phyloP scores from a whole-genome alignment of 1,140 invertebrate species.

The Bombus pascuorum region DNA sequence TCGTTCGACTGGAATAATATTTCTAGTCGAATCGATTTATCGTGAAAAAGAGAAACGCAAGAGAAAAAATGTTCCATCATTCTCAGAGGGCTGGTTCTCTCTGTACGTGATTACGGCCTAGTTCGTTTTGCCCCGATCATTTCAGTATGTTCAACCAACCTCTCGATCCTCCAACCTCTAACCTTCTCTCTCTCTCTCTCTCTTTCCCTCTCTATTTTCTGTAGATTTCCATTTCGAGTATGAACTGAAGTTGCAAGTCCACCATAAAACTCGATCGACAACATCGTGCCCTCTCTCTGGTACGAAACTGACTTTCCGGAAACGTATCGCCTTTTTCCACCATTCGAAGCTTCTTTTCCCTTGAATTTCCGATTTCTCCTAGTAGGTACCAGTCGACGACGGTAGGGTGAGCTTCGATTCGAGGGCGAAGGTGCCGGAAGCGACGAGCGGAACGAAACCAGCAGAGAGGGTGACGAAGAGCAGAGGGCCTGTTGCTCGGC shows the following conservation, averaged over 20 bases:
- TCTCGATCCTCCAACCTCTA: too few species aligned
- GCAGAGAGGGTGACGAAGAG: slow-evolving; percentile 1
- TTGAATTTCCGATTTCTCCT: neutral
- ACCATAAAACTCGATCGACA: too few species aligned
- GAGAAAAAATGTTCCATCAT: neutral
- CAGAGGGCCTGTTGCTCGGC: slow-evolving; percentile 65
- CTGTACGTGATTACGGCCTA: neutral
- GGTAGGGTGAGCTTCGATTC: neutral
- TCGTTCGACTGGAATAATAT: neutral
- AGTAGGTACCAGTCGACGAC: slow-evolving; percentile 40
- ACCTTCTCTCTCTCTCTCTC: too few species aligned
- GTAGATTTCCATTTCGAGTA: slow-evolving; percentile 6
- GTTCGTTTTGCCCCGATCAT: neutral
- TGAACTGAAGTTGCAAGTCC: too few species aligned
- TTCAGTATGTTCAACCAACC: neutral
- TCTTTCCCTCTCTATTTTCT: neutral
- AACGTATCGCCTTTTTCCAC: neutral
- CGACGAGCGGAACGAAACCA: slow-evolving; percentile 19
- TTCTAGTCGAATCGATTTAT: neutral
- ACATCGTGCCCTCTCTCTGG: neutral
- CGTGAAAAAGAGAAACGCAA: neutral
- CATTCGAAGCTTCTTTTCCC: neutral
- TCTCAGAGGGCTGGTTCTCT: neutral
- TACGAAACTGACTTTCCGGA: neutral
- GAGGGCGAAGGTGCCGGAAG: slow-evolving; percentile 39